These are phyloP conservation scores for Metridium senile DNA, from an alignment of 92 coral and sea anemone genomes.

Conservation along the genomic window DNA sequence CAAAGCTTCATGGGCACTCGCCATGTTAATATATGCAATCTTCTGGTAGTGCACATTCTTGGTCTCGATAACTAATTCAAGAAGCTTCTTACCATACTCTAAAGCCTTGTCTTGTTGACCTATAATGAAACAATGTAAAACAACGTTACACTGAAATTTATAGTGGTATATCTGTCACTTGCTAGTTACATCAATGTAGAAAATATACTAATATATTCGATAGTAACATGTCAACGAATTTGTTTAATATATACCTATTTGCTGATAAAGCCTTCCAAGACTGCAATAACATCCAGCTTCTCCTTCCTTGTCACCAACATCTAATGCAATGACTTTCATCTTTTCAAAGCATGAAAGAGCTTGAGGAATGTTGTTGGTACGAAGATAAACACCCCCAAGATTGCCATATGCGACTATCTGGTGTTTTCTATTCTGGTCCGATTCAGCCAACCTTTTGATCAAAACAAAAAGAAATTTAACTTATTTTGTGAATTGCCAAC, in stretches of 20 bases:
- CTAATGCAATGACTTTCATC: neutral
- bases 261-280: neutral
- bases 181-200: too few relatives aligned
- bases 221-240: neutral
- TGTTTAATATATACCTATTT: neutral
- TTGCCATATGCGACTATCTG: neutral
- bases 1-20: neutral
- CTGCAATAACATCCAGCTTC: neutral
- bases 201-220: too few relatives aligned
- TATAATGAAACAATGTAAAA: too few relatives aligned
- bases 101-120: neutral
- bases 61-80: neutral
- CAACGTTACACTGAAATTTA: too few relatives aligned
- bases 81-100: neutral
- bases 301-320: neutral
- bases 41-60: neutral
- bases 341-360: conserved; percentile 3
- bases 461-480: too few relatives aligned
- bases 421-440: neutral
- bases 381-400: neutral
- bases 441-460: neutral
- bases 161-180: too few relatives aligned
- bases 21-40: conserved; percentile 2
- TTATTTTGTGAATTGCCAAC: too few relatives aligned
- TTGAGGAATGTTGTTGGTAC: neutral